A percentile compares a stretch with the other conserved stretches of the same genome.
These are phyloP conservation scores for Cygnus buccinator DNA, from an alignment of 2,113 vertebrate species.

Conservation along the genomic window DNA sequence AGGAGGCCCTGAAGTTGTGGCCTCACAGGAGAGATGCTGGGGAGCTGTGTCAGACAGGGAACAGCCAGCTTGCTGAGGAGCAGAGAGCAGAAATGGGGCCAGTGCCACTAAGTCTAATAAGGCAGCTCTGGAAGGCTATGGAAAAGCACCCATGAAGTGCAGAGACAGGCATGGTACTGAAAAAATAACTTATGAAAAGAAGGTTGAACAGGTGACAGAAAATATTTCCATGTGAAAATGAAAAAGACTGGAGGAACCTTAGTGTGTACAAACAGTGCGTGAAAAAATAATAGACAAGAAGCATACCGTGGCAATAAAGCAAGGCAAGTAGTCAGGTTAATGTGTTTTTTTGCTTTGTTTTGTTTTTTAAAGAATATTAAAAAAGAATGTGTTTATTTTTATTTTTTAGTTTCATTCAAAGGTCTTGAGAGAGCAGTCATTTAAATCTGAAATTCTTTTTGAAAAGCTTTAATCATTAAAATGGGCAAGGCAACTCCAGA, in stretches of 20 bases:
- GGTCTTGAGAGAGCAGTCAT: background rate
- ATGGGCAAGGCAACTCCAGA: background rate
- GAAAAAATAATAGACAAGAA: background rate
- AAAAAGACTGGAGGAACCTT: background rate
- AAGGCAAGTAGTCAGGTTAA: background rate
- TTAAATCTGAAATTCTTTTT: background rate
- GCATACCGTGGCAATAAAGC: background rate
- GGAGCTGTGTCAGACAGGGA: background rate
- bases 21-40: background rate
- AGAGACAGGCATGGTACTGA: background rate
- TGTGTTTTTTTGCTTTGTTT: too few relatives aligned
- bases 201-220: background rate
- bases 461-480: background rate
- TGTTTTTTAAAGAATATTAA: background rate
- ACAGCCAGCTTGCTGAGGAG: background rate
- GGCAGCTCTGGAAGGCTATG: background rate
- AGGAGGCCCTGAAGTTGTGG: accelerated
- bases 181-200: background rate
- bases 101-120: background rate
- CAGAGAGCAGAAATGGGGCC: background rate
- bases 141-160: background rate
- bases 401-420: background rate
- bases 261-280: background rate
- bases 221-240: background rate
- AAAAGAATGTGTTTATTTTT: background rate